Percentiles rank a stretch among this genome's conserved stretches.
Conservation (phyloP, 2,797 vertebrate species). For the Phalanger gymnotis region DNA sequence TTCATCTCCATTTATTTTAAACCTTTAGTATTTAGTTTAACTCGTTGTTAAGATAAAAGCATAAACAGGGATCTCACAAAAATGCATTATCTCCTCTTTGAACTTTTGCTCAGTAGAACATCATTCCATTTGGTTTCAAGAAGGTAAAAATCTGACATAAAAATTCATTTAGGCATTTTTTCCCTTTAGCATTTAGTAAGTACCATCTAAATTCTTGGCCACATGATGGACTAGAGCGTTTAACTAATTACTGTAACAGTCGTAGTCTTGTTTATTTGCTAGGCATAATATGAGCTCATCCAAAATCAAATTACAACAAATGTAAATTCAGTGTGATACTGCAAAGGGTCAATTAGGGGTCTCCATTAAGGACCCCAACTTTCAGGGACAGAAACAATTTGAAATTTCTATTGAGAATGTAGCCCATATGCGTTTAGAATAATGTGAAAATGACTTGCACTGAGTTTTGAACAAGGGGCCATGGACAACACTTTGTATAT, state of each 20-base stretch:
- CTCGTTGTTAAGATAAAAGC: neutral
- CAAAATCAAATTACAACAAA: conserved; percentile 67
- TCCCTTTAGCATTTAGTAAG: conserved; percentile 35
- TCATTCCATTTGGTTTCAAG: conserved; percentile 24
- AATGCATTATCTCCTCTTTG: conserved; percentile 17
- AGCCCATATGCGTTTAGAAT: conserved; percentile 31
- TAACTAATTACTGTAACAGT: conserved; percentile 60
- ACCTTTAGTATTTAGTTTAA: conserved; percentile 3
- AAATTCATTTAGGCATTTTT: conserved; percentile 62
- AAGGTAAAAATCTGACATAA: conserved; percentile 53
- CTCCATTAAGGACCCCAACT: conserved; percentile 54
- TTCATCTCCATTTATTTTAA: conserved; percentile 32
- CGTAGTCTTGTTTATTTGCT: conserved; percentile 58
- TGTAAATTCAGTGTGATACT: conserved; percentile 48
- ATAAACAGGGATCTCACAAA: conserved; percentile 15
- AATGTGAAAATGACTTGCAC: conserved; percentile 38
- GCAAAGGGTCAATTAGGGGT: conserved; percentile 51
- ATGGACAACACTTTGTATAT: conserved; percentile 18
- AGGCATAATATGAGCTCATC: conserved; percentile 47
- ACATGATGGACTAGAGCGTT: conserved; percentile 13
- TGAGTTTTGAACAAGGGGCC: conserved; percentile 46
- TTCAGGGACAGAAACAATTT: conserved; percentile 47
- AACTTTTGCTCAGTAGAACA: conserved; percentile 3
- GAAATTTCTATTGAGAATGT: conserved; percentile 37
- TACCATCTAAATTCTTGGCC: conserved; percentile 52